Percentiles rank a stretch among this genome's conserved stretches.
phyloP scores from a whole-genome alignment of 2,888 invertebrate species.

The Eustalomyia histrio region DNA sequence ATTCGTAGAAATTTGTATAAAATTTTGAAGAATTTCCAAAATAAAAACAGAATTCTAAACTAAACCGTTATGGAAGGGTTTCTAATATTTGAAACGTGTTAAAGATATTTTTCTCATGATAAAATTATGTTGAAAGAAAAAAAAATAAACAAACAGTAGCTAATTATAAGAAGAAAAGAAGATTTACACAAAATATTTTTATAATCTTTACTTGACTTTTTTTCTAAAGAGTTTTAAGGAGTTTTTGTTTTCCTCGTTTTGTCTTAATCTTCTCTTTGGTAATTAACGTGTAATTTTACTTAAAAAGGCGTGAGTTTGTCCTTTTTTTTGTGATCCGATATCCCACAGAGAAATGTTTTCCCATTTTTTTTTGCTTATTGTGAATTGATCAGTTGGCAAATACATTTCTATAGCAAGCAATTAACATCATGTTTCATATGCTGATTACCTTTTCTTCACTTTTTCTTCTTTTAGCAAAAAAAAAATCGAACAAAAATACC shows the following conservation, averaged over 20 bases:
- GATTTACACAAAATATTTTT: slow-evolving; percentile 1
- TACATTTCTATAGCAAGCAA: slow-evolving; percentile 1
- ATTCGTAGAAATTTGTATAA: slow-evolving; percentile 49
- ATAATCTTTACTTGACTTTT: slow-evolving; percentile 40
- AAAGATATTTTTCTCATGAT: slow-evolving; percentile 61
- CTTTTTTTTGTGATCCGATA: slow-evolving; percentile 47
- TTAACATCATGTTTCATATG: slow-evolving; percentile 23
- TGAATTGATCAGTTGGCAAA: slow-evolving; percentile 22
- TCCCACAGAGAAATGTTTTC: slow-evolving; percentile 33
- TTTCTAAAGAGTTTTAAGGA: slow-evolving; percentile 19
- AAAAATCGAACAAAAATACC: not conserved
- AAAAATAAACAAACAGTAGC: slow-evolving; percentile 51
- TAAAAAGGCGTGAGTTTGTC: slow-evolving; percentile 54
- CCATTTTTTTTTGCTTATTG: not conserved
- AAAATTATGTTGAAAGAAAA: slow-evolving; percentile 17
- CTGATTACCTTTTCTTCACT: slow-evolving; percentile 11
- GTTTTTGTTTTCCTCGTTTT: slow-evolving; percentile 7
- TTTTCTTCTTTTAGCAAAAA: slow-evolving; percentile 4
- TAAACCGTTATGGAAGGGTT: slow-evolving; percentile 18
- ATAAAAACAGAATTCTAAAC: not conserved
- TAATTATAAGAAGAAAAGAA: slow-evolving; percentile 37
- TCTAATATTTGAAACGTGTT: slow-evolving; percentile 42
- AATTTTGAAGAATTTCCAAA: slow-evolving; percentile 45
- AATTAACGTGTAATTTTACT: slow-evolving; percentile 48
- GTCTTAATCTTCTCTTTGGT: slow-evolving; percentile 29